Percentiles rank a stretch among this genome's conserved stretches.
phyloP scores from a whole-genome alignment of 2,888 invertebrate species.

The Sarcophaga subvicina region DNA sequence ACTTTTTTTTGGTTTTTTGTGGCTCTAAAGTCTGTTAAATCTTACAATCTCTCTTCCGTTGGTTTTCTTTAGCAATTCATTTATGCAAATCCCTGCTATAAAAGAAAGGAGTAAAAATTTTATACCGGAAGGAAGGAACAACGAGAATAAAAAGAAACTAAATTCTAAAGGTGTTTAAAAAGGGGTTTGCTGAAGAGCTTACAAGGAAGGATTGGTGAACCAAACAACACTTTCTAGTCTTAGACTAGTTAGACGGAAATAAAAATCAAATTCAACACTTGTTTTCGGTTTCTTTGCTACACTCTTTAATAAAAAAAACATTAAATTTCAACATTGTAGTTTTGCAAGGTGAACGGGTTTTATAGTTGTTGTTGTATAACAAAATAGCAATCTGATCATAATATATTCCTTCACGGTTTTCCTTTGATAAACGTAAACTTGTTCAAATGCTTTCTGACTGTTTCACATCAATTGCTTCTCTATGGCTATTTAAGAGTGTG shows the following conservation, averaged over 20 bases:
- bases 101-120: too few relatives aligned
- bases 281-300: neutral
- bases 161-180: slow-evolving; percentile 23
- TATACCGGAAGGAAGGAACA: neutral
- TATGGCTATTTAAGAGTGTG: too few relatives aligned
- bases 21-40: slow-evolving; percentile 10
- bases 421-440: too few relatives aligned
- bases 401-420: too few relatives aligned
- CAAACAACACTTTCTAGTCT: neutral
- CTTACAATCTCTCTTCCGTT: neutral
- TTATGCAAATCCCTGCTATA: slow-evolving; percentile 42
- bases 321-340: too few relatives aligned
- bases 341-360: too few relatives aligned
- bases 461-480: too few relatives aligned
- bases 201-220: too few relatives aligned
- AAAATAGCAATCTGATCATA: slow-evolving; percentile 4
- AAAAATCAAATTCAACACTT: neutral
- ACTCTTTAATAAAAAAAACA: too few relatives aligned
- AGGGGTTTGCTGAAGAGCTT: neutral
- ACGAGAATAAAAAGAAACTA: neutral
- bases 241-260: neutral
- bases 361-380: neutral
- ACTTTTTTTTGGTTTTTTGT: neutral
- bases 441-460: too few relatives aligned
- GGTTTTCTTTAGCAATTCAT: slow-evolving; percentile 38